A percentile compares a stretch with the other conserved stretches of the same genome.
These are phyloP conservation scores for Hirtodrosophila cameraria DNA, from an alignment of 2,888 invertebrate species.

Conservation along the genomic window DNA sequence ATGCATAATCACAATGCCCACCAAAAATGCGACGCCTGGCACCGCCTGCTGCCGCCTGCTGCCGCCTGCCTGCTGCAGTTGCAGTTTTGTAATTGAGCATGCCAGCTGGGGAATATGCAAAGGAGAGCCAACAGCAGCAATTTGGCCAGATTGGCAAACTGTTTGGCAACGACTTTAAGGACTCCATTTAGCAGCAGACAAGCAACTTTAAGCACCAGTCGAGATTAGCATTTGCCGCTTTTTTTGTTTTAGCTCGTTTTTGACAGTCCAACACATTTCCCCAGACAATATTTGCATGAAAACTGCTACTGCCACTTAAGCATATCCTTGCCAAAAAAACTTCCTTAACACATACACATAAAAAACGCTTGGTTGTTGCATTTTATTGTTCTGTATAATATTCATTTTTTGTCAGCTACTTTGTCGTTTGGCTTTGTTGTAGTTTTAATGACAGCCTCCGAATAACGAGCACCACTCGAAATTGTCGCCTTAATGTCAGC, in stretches of 20 bases:
- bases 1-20: conserved; percentile 47
- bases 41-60: not conserved
- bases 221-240: conserved; percentile 35
- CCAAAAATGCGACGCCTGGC: not conserved
- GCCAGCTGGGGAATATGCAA: conserved; percentile 23
- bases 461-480: conserved; percentile 41
- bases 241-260: conserved; percentile 1
- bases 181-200: conserved; percentile 7
- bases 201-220: conserved; percentile 14
- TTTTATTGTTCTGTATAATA: conserved; percentile 60
- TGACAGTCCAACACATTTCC: conserved; percentile 55
- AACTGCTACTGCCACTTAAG: conserved; percentile 75
- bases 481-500: conserved; percentile 72
- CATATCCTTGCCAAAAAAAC: conserved; percentile 68
- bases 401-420: conserved; percentile 35
- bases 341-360: conserved; percentile 38
- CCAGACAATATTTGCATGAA: conserved; percentile 74
- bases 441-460: conserved; percentile 69
- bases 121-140: conserved; percentile 10
- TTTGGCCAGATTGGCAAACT: conserved; percentile 25
- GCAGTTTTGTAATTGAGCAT: conserved; percentile 56
- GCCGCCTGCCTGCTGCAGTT: conserved; percentile 4
- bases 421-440: conserved; percentile 54
- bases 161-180: conserved; percentile 27
- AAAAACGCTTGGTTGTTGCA: conserved; percentile 30